phyloP scores from a whole-genome alignment of 2,888 invertebrate species.

The Margaritifera margaritifera region DNA sequence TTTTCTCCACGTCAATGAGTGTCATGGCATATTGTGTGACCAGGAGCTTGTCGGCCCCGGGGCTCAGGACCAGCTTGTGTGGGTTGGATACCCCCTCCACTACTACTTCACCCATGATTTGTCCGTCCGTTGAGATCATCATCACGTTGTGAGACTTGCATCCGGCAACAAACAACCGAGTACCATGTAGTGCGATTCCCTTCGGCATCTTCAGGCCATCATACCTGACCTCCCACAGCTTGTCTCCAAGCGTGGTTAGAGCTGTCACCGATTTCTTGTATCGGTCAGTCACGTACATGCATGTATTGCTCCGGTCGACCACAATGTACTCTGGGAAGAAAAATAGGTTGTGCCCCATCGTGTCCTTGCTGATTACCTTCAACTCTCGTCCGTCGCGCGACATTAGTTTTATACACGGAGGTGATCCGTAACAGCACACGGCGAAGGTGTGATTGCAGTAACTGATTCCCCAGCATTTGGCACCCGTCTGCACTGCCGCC shows the following conservation, averaged over 20 bases:
- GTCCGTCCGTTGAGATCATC: constrained; percentile 40
- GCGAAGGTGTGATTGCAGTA: constrained; percentile 43
- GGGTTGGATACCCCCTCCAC: constrained; percentile 41
- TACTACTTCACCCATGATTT: constrained; percentile 41
- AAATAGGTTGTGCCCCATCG: constrained; percentile 44
- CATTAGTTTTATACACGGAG: constrained; percentile 46
- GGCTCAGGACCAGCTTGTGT: constrained; percentile 34
- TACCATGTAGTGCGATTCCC: constrained; percentile 42
- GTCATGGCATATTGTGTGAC: constrained; percentile 44
- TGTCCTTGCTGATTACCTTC: constrained; percentile 40
- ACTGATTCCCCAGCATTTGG: constrained; percentile 46
- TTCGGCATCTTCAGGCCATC: constrained; percentile 41
- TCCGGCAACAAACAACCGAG: constrained; percentile 44
- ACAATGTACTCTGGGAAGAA: constrained; percentile 48
- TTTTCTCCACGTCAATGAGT: constrained; percentile 42
- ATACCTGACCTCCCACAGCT: constrained; percentile 41
- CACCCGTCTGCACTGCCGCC: constrained; percentile 43
- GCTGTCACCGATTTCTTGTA: constrained; percentile 48
- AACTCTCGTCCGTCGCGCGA: constrained; percentile 47
- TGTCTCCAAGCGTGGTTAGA: constrained; percentile 42
- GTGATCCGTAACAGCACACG: constrained; percentile 44
- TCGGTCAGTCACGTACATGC: constrained; percentile 40
- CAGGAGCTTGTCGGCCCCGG: constrained; percentile 31
- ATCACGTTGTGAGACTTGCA: constrained; percentile 43
- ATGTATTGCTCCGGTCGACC: constrained; percentile 35